A percentile compares a stretch with the other conserved stretches of the same genome.
These are phyloP conservation scores for Felis chaus DNA, from an alignment of 2,113 vertebrate species.

Conservation along the genomic window DNA sequence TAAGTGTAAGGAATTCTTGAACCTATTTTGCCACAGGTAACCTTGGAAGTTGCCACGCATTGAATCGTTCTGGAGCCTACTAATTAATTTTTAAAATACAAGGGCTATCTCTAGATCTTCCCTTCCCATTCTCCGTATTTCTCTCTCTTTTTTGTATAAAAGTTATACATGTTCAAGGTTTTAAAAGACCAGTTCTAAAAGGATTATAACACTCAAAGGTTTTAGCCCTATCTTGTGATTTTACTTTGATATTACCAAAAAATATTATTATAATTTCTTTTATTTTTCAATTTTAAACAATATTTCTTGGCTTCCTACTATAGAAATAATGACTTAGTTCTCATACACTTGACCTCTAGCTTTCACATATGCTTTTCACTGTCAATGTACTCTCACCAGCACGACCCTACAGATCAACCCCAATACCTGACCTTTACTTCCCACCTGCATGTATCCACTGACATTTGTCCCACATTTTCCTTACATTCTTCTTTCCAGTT, in stretches of 20 bases:
- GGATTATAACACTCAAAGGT: not conserved
- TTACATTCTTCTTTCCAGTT: not conserved
- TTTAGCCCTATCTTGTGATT: not conserved
- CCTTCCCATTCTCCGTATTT: not conserved
- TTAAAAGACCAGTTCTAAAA: not conserved
- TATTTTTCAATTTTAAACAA: not conserved
- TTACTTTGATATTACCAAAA: not conserved
- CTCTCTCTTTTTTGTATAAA: not conserved
- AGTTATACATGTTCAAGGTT: not conserved
- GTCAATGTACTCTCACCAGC: not conserved
- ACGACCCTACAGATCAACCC: not conserved
- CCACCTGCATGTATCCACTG: not conserved
- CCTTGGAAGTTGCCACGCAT: not conserved
- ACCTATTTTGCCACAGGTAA: not conserved
- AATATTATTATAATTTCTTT: not conserved
- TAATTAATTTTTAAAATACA: not conserved
- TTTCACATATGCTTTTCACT: not conserved
- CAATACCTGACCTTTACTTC: not conserved
- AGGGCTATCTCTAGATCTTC: not conserved
- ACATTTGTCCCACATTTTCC: not conserved
- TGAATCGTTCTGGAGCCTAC: not conserved
- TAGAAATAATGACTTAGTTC: not conserved
- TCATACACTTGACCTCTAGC: not conserved
- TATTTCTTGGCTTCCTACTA: not conserved
- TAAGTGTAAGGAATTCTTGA: too few species aligned